Evolutionary conservation across 2,888 invertebrate genomes (phyloP).

Genomic region (Caenorhabditis zanzibari): DNA sequence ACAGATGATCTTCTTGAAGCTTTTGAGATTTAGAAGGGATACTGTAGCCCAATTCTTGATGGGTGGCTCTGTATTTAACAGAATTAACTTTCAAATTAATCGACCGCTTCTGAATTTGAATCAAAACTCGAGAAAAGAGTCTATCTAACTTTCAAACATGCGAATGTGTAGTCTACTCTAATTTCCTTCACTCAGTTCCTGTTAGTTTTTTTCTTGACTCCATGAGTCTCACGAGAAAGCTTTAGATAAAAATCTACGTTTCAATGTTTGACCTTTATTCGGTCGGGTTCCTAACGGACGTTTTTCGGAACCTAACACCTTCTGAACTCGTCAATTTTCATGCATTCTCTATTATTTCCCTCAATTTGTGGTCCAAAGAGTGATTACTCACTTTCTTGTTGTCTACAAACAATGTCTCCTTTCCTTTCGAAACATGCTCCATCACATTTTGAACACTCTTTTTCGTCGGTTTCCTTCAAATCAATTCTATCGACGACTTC

Average conservation of each 20-base stretch:
- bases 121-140: too few species aligned
- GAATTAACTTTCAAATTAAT: too few species aligned
- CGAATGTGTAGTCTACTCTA: constrained; percentile 2
- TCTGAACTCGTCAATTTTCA: constrained; percentile 23
- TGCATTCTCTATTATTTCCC: constrained; percentile 33
- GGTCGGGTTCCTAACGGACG: constrained; percentile 3
- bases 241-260: constrained; percentile 7
- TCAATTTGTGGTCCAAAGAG: constrained; percentile 11
- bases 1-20: constrained; percentile 1
- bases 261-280: constrained; percentile 24
- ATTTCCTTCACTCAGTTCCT: constrained; percentile 17
- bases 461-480: constrained; percentile 39
- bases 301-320: neutral
- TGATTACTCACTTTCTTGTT: constrained; percentile 47
- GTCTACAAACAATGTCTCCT: constrained; percentile 39
- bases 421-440: constrained; percentile 53
- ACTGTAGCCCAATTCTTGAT: neutral
- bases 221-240: neutral
- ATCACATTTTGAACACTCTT: constrained; percentile 47
- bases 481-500: constrained; percentile 32
- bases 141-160: neutral
- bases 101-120: too few species aligned
- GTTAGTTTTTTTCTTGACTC: neutral
- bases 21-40: neutral
- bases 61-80: too few species aligned